Evolutionary conservation across 2,888 invertebrate species (phyloP).

Genomic region (Chymomyza fuscimana): DNA sequence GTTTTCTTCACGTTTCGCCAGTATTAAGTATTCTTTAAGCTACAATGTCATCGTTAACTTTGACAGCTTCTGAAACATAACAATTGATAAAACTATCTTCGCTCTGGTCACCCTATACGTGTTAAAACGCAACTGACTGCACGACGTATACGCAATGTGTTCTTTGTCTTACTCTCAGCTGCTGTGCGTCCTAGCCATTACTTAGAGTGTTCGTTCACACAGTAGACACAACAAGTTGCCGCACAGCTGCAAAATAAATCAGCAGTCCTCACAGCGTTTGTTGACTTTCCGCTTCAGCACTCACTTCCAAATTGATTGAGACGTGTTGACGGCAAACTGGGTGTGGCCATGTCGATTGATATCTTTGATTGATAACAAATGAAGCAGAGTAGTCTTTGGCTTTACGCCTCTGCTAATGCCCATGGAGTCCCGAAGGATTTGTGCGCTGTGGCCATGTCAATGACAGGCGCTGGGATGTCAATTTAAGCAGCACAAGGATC

Average conservation of each 20-base stretch:
- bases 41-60: too few relatives aligned
- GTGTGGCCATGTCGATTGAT: conserved; percentile 43
- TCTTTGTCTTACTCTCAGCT: conserved; percentile 30
- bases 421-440: conserved; percentile 46
- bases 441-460: conserved; percentile 40
- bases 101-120: too few relatives aligned
- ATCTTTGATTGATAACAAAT: conserved; percentile 61
- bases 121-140: not conserved
- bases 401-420: conserved; percentile 25
- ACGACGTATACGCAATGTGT: conserved; percentile 21
- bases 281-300: conserved; percentile 48
- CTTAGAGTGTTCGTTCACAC: conserved; percentile 27
- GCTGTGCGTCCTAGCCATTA: conserved; percentile 30
- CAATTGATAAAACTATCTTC: too few relatives aligned
- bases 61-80: too few relatives aligned
- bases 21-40: too few relatives aligned
- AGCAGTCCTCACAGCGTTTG: conserved; percentile 33
- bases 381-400: conserved; percentile 17
- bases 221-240: not conserved
- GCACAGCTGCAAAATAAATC: conserved; percentile 15
- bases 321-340: conserved; percentile 24
- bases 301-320: conserved; percentile 44
- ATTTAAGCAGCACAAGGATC: conserved; percentile 31
- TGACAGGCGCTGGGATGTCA: conserved; percentile 41
- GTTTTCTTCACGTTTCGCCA: too few relatives aligned